Conservation (phyloP, 2,797 vertebrate genomes). For the Sardinella longiceps region DNA sequence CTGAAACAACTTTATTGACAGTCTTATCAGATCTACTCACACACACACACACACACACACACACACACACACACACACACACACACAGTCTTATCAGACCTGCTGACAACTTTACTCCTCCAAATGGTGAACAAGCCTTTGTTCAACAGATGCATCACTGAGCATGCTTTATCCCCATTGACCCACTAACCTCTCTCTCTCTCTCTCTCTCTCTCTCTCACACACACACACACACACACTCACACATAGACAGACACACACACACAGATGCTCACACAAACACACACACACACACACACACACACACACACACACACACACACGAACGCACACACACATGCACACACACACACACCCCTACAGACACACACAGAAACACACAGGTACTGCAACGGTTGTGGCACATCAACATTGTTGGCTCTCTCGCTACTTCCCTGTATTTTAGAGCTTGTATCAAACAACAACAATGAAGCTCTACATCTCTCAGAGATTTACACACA, state of each 20-base stretch:
- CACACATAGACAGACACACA: constrained; percentile 29
- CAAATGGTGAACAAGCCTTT: background rate
- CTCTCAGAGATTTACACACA: background rate
- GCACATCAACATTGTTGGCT: background rate
- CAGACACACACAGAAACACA: constrained; percentile 26
- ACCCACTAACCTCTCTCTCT: background rate
- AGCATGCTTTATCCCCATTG: background rate
- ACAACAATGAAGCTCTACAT: background rate
- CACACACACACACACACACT: constrained; percentile 27
- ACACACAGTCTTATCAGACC: too few relatives aligned
- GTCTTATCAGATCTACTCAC: too few relatives aligned
- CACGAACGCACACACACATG: constrained; percentile 31
- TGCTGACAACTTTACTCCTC: constrained; percentile 16
- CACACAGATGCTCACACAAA: constrained; percentile 49
- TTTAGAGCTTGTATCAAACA: background rate
- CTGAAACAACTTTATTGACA: constrained; percentile 22
- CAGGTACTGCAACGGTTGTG: too few relatives aligned
- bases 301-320: constrained; percentile 25
- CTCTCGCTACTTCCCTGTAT: too few relatives aligned
- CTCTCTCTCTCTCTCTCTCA: background rate
- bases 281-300: constrained; percentile 13
- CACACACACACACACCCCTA: constrained; percentile 32
- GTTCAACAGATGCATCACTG: constrained; percentile 5
- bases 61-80: too few relatives aligned
- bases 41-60: too few relatives aligned